Percentiles rank a stretch among this genome's conserved stretches.
phyloP scores from a whole-genome alignment of 2,113 vertebrate species.

The Sander vitreus region DNA sequence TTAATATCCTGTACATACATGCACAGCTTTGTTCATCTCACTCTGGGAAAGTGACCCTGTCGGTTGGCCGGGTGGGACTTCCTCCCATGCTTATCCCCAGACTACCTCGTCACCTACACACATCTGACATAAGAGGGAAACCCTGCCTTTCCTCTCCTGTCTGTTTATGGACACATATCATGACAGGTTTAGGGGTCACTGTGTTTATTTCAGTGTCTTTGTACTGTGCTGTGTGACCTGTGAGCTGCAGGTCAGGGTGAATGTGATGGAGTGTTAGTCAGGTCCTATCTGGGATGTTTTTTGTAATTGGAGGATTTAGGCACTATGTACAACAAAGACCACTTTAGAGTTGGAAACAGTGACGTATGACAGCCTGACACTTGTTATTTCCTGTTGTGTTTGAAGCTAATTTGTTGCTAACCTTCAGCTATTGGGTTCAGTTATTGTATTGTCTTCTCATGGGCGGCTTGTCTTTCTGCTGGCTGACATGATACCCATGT shows the following conservation, averaged over 20 bases:
- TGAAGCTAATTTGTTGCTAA: conserved; percentile 19
- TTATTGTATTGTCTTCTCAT: conserved; percentile 12
- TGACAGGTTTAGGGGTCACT: conserved; percentile 38
- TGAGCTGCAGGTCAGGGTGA: conserved; percentile 43
- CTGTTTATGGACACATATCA: conserved; percentile 58
- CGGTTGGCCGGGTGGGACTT: conserved; percentile 57
- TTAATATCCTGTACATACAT: conserved; percentile 16
- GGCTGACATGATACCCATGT: not conserved
- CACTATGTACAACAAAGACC: conserved; percentile 57
- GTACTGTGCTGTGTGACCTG: conserved; percentile 45
- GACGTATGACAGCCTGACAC: conserved; percentile 21
- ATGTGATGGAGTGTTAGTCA: conserved; percentile 18
- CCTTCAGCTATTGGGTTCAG: conserved; percentile 12
- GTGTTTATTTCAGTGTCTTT: conserved; percentile 63
- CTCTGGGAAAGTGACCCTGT: conserved; percentile 66
- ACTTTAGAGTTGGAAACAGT: conserved; percentile 11
- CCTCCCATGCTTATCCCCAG: conserved; percentile 49
- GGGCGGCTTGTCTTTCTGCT: not conserved
- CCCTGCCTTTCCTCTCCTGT: conserved; percentile 66
- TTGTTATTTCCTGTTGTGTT: conserved; percentile 65
- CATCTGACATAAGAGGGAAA: conserved; percentile 61
- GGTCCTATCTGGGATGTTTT: conserved; percentile 27
- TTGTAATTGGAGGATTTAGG: conserved; percentile 16
- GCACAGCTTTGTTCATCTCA: conserved; percentile 32
- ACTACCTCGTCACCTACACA: conserved; percentile 42